Conservation (phyloP, 2,888 invertebrate species). For the Cataglyphis cursor region DNA sequence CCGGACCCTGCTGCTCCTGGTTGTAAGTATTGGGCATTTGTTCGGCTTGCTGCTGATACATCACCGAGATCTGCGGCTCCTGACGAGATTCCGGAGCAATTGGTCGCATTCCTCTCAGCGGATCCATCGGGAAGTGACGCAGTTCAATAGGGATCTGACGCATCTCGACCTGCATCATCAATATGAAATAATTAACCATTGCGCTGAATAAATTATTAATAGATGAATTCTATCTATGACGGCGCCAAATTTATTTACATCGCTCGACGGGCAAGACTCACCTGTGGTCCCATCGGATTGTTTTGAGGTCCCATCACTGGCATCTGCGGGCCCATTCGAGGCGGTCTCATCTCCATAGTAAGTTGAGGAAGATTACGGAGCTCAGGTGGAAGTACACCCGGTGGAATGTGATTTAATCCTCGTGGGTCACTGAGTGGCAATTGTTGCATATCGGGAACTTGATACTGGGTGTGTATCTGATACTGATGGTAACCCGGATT, state of each 20-base stretch:
- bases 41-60: conserved; percentile 85
- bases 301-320: conserved; percentile 70
- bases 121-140: conserved; percentile 88
- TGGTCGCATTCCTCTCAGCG: conserved; percentile 88
- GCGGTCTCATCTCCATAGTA: conserved; percentile 82
- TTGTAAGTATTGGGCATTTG: conserved; percentile 82
- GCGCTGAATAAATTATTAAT: not conserved
- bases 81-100: conserved; percentile 84
- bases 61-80: conserved; percentile 78
- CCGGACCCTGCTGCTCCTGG: conserved; percentile 75
- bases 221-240: not conserved
- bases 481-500: conserved; percentile 81
- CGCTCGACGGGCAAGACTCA: not conserved
- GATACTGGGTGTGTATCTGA: conserved; percentile 82
- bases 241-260: not conserved
- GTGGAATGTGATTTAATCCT: conserved; percentile 81
- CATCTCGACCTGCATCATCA: conserved; percentile 79
- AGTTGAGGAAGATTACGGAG: conserved; percentile 81
- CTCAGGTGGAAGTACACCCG: conserved; percentile 78
- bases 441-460: conserved; percentile 83
- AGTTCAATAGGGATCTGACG: conserved; percentile 87
- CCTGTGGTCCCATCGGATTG: conserved; percentile 71
- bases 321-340: conserved; percentile 78
- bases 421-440: conserved; percentile 81
- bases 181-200: not conserved